Percentiles rank a stretch among this genome's conserved stretches.
Conservation (phyloP, 2,888 invertebrate genomes). For the Neoscelio sp. region DNA sequence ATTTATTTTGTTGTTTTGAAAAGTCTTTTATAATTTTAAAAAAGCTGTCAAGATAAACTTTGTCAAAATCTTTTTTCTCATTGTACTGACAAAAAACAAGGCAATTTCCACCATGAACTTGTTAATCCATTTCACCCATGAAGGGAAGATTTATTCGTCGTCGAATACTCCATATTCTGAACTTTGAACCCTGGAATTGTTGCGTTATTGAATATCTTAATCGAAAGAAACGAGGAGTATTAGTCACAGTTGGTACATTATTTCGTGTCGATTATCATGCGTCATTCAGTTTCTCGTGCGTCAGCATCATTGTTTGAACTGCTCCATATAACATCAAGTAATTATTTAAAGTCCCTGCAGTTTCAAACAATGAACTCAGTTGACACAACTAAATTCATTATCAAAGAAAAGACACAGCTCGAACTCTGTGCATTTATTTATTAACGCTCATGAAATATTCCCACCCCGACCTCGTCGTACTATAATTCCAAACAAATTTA, state of each 20-base stretch:
- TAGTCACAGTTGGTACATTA: slow-evolving; percentile 56
- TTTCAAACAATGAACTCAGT: slow-evolving; percentile 62
- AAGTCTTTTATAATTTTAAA: too few species aligned
- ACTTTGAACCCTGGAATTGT: slow-evolving; percentile 45
- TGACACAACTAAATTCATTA: slow-evolving; percentile 59
- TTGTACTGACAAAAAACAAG: too few species aligned
- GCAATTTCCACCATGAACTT: too few species aligned
- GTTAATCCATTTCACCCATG: too few species aligned
- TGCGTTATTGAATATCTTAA: slow-evolving; percentile 26
- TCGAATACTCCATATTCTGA: too few species aligned
- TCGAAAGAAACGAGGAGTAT: slow-evolving; percentile 38
- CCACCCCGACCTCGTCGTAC: slow-evolving; percentile 12
- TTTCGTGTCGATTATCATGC: slow-evolving; percentile 56
- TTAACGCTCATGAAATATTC: slow-evolving; percentile 29
- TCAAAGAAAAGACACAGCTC: slow-evolving; percentile 41
- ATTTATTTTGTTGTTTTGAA: too few species aligned
- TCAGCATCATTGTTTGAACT: slow-evolving; percentile 61
- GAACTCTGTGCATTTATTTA: slow-evolving; percentile 39
- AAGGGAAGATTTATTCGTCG: too few species aligned
- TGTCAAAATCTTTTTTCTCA: too few species aligned
- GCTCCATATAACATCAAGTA: slow-evolving; percentile 51
- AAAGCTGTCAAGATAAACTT: too few species aligned
- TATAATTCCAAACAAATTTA: too few species aligned
- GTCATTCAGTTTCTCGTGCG: slow-evolving; percentile 54
- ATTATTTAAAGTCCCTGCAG: slow-evolving; percentile 59